Conservation (phyloP, 2,888 invertebrate genomes). For the Herminia tarsipennalis region DNA sequence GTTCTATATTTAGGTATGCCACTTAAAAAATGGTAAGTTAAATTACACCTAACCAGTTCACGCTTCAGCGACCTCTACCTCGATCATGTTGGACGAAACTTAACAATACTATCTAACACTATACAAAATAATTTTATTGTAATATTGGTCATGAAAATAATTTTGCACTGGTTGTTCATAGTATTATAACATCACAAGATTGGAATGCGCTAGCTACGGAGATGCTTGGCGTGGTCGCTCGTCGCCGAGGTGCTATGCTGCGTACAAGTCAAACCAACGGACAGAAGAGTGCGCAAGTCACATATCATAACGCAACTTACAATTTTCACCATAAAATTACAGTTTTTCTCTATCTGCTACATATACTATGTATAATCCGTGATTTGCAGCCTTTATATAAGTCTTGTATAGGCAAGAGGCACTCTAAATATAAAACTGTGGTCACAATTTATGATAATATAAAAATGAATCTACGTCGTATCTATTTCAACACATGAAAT, state of each 20-base stretch:
- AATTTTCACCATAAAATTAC: conserved; percentile 86
- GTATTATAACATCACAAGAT: conserved; percentile 55
- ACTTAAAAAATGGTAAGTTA: conserved; percentile 76
- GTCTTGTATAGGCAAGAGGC: conserved; percentile 87
- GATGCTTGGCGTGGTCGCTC: conserved; percentile 28
- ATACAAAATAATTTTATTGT: conserved; percentile 69
- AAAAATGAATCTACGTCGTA: conserved; percentile 79
- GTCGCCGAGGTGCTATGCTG: conserved; percentile 23
- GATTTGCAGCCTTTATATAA: conserved; percentile 86
- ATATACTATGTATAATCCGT: conserved; percentile 84
- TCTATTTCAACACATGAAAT: conserved; percentile 76
- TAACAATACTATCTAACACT: conserved; percentile 66
- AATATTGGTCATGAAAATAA: conserved; percentile 71
- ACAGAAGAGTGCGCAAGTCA: conserved; percentile 57
- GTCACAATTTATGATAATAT: conserved; percentile 83
- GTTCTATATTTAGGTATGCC: conserved; percentile 85
- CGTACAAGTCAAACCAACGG: conserved; percentile 30
- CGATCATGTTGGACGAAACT: conserved; percentile 60
- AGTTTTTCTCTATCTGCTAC: conserved; percentile 78
- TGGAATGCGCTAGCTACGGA: conserved; percentile 80
- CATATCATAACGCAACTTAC: conserved; percentile 86
- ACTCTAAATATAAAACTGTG: conserved; percentile 88
- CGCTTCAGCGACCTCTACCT: conserved; percentile 50
- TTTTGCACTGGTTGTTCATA: conserved; percentile 59
- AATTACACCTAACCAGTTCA: conserved; percentile 63